Evolutionary conservation across 2,113 vertebrate genomes (phyloP).

Genomic region (Stigmatopora argus): DNA sequence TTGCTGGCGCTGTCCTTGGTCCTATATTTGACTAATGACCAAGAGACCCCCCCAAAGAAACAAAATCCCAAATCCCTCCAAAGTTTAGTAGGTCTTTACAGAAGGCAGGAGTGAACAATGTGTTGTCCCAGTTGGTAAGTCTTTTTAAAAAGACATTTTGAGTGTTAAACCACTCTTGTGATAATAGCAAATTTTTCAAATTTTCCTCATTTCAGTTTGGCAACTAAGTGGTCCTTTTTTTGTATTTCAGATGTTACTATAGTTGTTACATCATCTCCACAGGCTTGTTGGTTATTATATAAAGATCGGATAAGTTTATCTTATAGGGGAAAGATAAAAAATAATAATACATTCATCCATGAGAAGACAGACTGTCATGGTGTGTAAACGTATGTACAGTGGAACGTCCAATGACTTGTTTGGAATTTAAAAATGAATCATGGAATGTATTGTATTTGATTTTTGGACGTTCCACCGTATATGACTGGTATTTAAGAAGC

Average conservation of each 20-base stretch:
- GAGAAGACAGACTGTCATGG: neutral
- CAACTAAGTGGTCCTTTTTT: neutral
- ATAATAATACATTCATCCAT: constrained; percentile 26
- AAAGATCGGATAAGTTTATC: neutral
- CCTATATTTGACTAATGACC: constrained; percentile 19
- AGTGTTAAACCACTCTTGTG: neutral
- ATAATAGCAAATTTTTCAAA: neutral
- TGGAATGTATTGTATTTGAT: neutral
- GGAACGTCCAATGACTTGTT: neutral
- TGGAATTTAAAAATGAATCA: neutral
- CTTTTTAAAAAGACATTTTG: neutral
- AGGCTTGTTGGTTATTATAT: no score
- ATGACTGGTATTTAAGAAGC: neutral
- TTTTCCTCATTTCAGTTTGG: neutral
- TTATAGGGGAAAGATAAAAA: neutral
- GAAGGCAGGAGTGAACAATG: constrained; percentile 20
- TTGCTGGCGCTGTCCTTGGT: constrained; percentile 26
- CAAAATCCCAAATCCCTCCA: neutral
- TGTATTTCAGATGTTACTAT: neutral
- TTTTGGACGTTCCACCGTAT: neutral
- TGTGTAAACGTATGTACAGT: constrained; percentile 1
- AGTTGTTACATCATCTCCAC: no score
- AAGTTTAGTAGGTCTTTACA: neutral
- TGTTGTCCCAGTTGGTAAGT: neutral
- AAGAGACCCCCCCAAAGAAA: neutral